Evolutionary conservation across 2,888 invertebrate genomes (phyloP).

Genomic region (Ischnura elegans): DNA sequence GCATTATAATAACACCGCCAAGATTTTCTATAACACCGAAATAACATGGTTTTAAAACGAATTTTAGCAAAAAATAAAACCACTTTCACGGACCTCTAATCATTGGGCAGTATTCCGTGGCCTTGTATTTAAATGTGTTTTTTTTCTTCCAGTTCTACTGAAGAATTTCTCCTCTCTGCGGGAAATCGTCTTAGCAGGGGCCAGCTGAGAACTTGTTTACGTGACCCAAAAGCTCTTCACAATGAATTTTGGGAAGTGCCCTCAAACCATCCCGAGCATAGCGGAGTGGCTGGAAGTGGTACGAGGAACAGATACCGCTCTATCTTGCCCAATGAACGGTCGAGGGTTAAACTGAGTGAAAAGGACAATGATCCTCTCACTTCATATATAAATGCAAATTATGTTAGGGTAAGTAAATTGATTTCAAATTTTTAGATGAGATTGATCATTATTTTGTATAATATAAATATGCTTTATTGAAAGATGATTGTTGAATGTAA

Average conservation of each 20-base stretch:
- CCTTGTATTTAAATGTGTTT: too few relatives aligned
- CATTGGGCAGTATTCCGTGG: too few relatives aligned
- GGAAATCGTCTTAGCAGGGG: constrained; percentile 80
- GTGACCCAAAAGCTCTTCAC: constrained; percentile 82
- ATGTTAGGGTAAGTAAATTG: constrained; percentile 86
- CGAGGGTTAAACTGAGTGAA: constrained; percentile 86
- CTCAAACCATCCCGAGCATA: constrained; percentile 93
- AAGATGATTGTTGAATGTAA: not conserved
- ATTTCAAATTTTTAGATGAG: constrained; percentile 42
- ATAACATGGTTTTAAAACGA: too few relatives aligned
- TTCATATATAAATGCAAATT: constrained; percentile 96
- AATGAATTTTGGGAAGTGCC: constrained; percentile 98
- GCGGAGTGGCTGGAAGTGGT: constrained; percentile 93
- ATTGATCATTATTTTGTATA: too few relatives aligned
- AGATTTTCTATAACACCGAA: too few relatives aligned
- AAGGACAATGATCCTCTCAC: constrained; percentile 81
- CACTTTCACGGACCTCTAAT: too few relatives aligned
- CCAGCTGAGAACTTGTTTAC: constrained; percentile 79
- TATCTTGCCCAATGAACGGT: constrained; percentile 93
- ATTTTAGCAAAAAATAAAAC: too few relatives aligned
- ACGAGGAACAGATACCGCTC: constrained; percentile 94
- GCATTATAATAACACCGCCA: too few relatives aligned
- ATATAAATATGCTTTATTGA: too few relatives aligned
- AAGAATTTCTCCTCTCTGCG: constrained; percentile 79
- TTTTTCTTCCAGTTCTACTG: constrained; percentile 76